These are phyloP conservation scores for Sclerurus mexicanus DNA, from an alignment of 2,113 vertebrate genomes.

Conservation along the genomic window DNA sequence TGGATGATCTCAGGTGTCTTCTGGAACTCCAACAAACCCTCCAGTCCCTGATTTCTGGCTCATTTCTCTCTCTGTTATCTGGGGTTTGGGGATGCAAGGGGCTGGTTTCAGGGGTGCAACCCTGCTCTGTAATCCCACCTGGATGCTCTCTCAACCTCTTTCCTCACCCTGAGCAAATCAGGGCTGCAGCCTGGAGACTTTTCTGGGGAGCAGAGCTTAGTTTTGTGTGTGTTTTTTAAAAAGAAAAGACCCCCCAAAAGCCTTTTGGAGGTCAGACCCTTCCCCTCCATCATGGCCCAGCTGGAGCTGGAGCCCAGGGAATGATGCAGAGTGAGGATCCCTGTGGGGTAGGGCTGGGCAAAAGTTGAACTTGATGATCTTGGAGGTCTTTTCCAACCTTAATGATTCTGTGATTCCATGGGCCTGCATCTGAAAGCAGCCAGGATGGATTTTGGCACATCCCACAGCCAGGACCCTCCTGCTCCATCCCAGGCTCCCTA, in stretches of 20 bases:
- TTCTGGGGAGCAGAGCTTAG: neutral
- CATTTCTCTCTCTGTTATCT: fast-evolving
- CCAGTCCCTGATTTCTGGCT: neutral
- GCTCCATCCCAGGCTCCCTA: neutral
- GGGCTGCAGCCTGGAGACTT: neutral
- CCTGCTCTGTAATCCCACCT: fast-evolving
- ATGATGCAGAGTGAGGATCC: neutral
- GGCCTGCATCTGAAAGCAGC: neutral
- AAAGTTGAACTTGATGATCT: neutral
- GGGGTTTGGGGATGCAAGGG: neutral
- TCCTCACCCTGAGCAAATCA: neutral
- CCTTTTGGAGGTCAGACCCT: neutral
- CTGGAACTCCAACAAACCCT: fast-evolving
- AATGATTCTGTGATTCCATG: neutral
- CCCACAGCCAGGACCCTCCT: neutral
- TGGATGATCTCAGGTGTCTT: neutral
- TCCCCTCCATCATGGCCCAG: fast-evolving
- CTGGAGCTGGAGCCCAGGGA: fast-evolving
- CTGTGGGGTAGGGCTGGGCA: neutral
- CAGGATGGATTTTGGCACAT: neutral
- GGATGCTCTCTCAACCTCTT: fast-evolving
- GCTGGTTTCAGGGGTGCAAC: neutral
- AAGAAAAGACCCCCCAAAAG: neutral
- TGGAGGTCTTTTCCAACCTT: neutral
- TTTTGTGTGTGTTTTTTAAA: neutral